A percentile compares a stretch with the other conserved stretches of the same genome.
Conservation (phyloP, 1,140 invertebrate species). For the Delia radicum region DNA sequence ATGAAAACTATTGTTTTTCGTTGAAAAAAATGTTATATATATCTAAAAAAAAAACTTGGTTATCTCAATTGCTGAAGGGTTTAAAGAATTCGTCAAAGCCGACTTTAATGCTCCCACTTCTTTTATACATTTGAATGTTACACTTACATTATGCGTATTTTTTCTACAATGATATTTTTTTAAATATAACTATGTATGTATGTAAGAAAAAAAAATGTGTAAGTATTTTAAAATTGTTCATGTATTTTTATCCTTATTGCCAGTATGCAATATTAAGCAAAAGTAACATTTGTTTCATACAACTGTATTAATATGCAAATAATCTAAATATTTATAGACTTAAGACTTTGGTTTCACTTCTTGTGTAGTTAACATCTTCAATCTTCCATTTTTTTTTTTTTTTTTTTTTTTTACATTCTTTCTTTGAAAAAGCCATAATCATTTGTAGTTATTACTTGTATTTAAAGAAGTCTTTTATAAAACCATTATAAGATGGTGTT, state of each 20-base stretch:
- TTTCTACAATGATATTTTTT: no score
- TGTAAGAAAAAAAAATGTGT: not conserved
- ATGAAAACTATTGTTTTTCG: no score
- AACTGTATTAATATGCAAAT: conserved; percentile 23
- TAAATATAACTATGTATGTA: no score
- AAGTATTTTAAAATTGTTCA: not conserved
- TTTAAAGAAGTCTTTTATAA: not conserved
- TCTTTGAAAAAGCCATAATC: not conserved
- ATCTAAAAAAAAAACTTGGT: no score
- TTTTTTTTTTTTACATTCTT: not conserved
- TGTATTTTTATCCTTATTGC: not conserved
- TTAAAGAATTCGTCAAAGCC: no score
- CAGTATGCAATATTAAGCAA: not conserved
- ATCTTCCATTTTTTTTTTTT: not conserved
- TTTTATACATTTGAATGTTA: no score
- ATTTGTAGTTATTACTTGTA: conserved; percentile 1
- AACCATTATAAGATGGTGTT: not conserved
- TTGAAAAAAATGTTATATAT: no score
- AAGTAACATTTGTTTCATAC: conserved; percentile 12
- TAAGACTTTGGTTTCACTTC: not conserved
- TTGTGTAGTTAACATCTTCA: not conserved
- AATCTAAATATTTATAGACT: conserved; percentile 19
- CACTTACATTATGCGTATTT: not conserved
- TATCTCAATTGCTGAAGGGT: no score
- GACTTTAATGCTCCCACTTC: no score